phyloP scores from a whole-genome alignment of 1,140 invertebrate species.

The Plodia interpunctella region DNA sequence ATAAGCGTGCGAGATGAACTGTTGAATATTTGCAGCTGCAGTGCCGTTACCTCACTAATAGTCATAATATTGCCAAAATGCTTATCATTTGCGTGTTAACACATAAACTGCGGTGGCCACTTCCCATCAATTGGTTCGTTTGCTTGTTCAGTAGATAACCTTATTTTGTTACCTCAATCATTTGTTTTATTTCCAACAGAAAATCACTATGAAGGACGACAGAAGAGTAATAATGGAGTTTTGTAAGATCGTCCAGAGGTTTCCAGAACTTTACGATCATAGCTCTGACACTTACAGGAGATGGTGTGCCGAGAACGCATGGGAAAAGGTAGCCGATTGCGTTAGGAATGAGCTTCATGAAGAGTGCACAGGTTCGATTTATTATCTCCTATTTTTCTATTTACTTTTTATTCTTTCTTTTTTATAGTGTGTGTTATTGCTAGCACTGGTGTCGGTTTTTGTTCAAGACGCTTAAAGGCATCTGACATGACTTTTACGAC shows the following conservation, averaged over 20 bases:
- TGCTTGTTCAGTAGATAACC: not conserved
- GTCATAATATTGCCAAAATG: too few species aligned
- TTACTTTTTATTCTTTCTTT: too few species aligned
- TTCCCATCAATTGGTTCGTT: too few species aligned
- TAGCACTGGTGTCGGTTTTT: too few species aligned
- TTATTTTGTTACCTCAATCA: not conserved
- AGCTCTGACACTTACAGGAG: slow-evolving; percentile 23
- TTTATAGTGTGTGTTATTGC: too few species aligned
- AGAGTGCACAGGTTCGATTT: slow-evolving; percentile 30
- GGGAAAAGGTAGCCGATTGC: slow-evolving; percentile 26
- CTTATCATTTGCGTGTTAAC: too few species aligned
- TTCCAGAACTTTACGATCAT: slow-evolving; percentile 31
- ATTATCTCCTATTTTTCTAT: too few species aligned
- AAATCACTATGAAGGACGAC: not conserved
- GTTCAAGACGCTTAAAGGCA: too few species aligned
- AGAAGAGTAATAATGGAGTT: slow-evolving; percentile 21
- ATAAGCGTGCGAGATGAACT: too few species aligned
- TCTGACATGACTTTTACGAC: too few species aligned
- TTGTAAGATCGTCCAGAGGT: slow-evolving; percentile 29
- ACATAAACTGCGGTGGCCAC: too few species aligned
- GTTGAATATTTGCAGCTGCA: not conserved
- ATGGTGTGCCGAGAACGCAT: slow-evolving; percentile 16
- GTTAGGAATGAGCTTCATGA: slow-evolving; percentile 27
- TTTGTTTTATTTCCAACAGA: not conserved
- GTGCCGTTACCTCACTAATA: too few species aligned